Evolutionary conservation across 2,113 vertebrate genomes (phyloP).

Genomic region (Puffinus mauretanicus): DNA sequence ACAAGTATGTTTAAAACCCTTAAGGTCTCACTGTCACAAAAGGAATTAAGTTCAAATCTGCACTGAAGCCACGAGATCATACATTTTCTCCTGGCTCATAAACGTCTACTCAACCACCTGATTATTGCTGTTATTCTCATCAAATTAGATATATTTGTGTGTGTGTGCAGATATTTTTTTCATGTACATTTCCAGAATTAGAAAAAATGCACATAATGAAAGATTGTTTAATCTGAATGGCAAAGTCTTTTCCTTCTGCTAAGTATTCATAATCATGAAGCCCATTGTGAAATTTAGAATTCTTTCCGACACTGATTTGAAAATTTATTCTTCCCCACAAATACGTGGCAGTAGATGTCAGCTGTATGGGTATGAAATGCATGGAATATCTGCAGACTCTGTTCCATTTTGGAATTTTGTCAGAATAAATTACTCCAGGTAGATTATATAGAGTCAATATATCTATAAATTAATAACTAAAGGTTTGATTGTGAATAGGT

Average conservation of each 20-base stretch:
- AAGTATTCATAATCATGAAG: background rate
- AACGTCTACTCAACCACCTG: background rate
- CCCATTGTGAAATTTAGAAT: background rate
- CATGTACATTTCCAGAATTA: background rate
- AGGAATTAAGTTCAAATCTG: background rate
- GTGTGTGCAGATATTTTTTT: background rate
- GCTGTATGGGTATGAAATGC: background rate
- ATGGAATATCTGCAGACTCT: background rate
- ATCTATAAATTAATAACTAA: background rate
- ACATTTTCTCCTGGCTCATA: background rate
- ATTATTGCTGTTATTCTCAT: background rate
- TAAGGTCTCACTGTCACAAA: background rate
- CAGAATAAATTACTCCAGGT: background rate
- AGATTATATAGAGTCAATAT: background rate
- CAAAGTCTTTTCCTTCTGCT: background rate
- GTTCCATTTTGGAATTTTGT: background rate
- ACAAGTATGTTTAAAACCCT: background rate
- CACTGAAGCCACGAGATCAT: background rate
- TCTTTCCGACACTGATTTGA: background rate
- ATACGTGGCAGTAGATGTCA: background rate
- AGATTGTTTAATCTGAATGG: background rate
- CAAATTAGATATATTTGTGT: background rate
- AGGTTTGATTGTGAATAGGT: background rate
- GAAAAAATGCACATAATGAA: background rate
- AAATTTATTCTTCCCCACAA: background rate